Evolutionary conservation across 2,888 invertebrate species (phyloP), one percentile per base, ranked within the genome.

Genomic region (Ditula angustiorana): DNA sequence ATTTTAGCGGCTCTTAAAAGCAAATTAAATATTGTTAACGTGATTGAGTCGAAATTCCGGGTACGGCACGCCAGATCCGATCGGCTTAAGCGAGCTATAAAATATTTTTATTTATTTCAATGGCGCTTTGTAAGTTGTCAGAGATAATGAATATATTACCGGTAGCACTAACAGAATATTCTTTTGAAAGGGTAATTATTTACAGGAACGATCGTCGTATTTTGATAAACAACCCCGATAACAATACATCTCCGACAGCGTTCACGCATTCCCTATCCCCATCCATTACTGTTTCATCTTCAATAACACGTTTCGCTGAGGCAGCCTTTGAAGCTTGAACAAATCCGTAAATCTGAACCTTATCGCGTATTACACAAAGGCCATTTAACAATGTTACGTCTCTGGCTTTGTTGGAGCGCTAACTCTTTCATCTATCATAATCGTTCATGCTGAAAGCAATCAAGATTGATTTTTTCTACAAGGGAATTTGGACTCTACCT

Each of bases 371-470:
- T 61, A 4, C 61, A 67, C 79, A 86, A 76, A 79, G 90, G 77
- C 78, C 75, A 81, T 73, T 79, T 78, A 77, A 67, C 71, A 70
- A 76, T 78, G 74, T 69, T 71, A 71, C 74, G 69, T 70, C 72
- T 68, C 72, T 80, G 78, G 82, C 84, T 87, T 88, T 87, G 89
- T 87, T 85, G 86, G 86, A 86, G 90, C 91, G 92, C 92, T 92
- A 92, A 92, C 92, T 92, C 92, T 92, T 92, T 92, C 92, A 92
- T 92, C 92, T 92, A 92, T 92, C 92, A 92, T 92, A 92, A 92
- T 92, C 92, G 92, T 92, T 92, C 92, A 92, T 91, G 90, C 91
- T 92, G 92, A 92, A 92, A 92, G 90, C 92, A 91, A 92, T 92
- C 92, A 92, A 91, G 92, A 92, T 92, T 90, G 88, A 87, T 88